A percentile compares a stretch with the other conserved stretches of the same genome.
Conservation (phyloP, 30 jellyfish, hydroid and myxozoan genomes). For the Cassiopea andromeda region DNA sequence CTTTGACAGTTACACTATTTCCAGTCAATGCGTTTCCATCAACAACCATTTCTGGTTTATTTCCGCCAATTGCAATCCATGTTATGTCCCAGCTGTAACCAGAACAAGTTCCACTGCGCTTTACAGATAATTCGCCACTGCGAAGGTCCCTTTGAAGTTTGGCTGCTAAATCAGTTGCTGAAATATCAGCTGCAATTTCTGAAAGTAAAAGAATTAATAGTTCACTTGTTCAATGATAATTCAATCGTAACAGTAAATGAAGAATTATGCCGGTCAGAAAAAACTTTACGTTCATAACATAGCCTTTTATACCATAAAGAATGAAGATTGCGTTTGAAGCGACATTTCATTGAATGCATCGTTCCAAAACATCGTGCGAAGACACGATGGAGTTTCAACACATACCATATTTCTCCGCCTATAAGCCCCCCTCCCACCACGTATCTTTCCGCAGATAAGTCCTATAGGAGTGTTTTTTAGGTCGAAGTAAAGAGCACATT, state of each 20-base stretch:
- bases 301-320: too few relatives aligned
- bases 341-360: too few relatives aligned
- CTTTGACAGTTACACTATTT: constrained; percentile 40
- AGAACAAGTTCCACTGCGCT: constrained; percentile 65
- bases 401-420: too few relatives aligned
- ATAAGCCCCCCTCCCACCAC: too few relatives aligned
- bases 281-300: too few relatives aligned
- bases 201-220: neutral
- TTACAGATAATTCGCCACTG: constrained; percentile 52
- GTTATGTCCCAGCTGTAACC: constrained; percentile 74
- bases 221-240: neutral
- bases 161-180: constrained; percentile 28
- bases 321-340: too few relatives aligned
- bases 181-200: constrained; percentile 44
- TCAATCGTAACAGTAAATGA: neutral
- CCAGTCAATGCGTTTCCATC: constrained; percentile 58
- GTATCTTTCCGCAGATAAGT: too few relatives aligned
- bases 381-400: too few relatives aligned
- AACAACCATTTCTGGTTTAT: constrained; percentile 65
- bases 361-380: too few relatives aligned
- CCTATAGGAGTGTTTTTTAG: too few relatives aligned
- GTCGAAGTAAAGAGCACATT: too few relatives aligned
- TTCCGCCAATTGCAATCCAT: constrained; percentile 85
- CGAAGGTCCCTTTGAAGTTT: constrained; percentile 30
- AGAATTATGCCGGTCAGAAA: neutral